These are phyloP conservation scores for Brachionichthys hirsutus DNA, from an alignment of 2,113 vertebrate genomes.

Conservation along the genomic window DNA sequence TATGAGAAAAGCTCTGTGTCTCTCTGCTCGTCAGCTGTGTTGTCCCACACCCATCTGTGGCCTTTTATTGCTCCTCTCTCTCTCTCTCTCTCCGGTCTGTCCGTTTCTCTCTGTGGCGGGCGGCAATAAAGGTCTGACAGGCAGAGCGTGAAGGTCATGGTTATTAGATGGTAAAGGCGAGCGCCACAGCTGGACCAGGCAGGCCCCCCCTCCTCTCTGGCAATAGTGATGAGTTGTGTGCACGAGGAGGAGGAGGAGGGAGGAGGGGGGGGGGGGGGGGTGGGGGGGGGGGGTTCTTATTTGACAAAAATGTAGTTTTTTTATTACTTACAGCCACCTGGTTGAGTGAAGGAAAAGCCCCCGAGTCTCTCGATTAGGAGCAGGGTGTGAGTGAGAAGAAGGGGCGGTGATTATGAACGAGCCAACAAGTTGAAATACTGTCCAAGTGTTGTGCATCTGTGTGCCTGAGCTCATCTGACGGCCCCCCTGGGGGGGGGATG, in stretches of 20 bases:
- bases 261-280: neutral
- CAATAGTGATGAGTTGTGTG: constrained; percentile 68
- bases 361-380: constrained; percentile 54
- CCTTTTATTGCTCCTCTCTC: constrained; percentile 63
- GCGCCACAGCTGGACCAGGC: constrained; percentile 71
- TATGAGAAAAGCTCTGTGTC: constrained; percentile 66
- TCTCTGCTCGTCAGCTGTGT: constrained; percentile 58
- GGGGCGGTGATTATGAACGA: constrained; percentile 44
- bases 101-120: constrained; percentile 47
- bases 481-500: constrained; percentile 26
- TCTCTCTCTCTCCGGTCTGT: constrained; percentile 30
- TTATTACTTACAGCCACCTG: constrained; percentile 56
- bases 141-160: constrained; percentile 75
- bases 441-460: constrained; percentile 27
- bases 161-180: constrained; percentile 73
- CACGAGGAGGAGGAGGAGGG: constrained; percentile 2
- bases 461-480: constrained; percentile 24
- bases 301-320: constrained; percentile 43
- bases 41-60: constrained; percentile 66
- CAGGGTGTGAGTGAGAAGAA: constrained; percentile 48
- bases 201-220: constrained; percentile 55
- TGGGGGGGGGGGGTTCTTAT: constrained; percentile 25
- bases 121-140: constrained; percentile 74
- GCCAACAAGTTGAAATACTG: constrained; percentile 47
- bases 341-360: constrained; percentile 45